Conservation (phyloP, 2,797 vertebrate genomes). For the Clarias pachynema region DNA sequence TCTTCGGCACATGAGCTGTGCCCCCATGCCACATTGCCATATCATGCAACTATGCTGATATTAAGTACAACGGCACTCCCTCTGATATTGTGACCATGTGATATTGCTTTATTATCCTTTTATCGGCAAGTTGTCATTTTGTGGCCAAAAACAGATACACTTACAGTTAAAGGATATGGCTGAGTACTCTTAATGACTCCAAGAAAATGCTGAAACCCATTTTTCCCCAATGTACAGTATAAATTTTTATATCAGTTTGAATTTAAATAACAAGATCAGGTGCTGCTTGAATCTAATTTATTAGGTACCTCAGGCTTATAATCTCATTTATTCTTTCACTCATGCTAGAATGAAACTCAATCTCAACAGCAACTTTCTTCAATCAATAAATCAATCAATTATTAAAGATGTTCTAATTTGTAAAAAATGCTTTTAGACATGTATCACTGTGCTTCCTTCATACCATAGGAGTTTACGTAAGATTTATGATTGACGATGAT, state of each 20-base stretch:
- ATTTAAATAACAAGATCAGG: background rate
- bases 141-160: background rate
- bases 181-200: background rate
- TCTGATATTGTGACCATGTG: too few relatives aligned
- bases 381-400: background rate
- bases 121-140: background rate
- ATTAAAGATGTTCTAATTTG: background rate
- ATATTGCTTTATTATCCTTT: background rate
- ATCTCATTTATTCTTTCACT: background rate
- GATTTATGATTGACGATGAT: background rate
- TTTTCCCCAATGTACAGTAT: background rate
- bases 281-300: background rate
- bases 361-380: background rate
- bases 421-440: background rate
- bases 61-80: too few relatives aligned
- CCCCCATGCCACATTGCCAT: too few relatives aligned
- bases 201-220: background rate
- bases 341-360: background rate
- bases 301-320: background rate
- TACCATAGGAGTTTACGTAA: background rate
- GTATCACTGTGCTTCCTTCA: background rate
- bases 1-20: too few relatives aligned
- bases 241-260: background rate
- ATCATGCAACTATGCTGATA: too few relatives aligned
- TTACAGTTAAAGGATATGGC: background rate